These are phyloP conservation scores for Halichoerus grypus DNA, from an alignment of 2,113 vertebrate genomes.

Conservation along the genomic window DNA sequence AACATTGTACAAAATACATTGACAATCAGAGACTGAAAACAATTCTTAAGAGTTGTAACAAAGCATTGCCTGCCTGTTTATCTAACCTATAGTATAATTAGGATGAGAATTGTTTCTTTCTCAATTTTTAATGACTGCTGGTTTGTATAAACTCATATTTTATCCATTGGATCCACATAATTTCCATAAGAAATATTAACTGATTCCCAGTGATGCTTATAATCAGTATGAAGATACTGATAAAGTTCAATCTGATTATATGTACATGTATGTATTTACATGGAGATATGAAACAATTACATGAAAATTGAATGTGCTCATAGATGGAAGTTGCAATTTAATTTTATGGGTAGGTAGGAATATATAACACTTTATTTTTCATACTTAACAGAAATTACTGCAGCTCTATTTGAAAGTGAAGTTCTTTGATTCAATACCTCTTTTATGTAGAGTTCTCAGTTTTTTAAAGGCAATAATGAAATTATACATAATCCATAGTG, in stretches of 20 bases:
- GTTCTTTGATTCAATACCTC: neutral
- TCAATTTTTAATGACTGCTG: neutral
- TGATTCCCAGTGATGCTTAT: neutral
- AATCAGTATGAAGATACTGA: neutral
- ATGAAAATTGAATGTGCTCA: neutral
- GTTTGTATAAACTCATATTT: constrained; percentile 30
- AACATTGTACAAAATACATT: neutral
- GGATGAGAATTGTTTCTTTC: neutral
- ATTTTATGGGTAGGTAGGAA: neutral
- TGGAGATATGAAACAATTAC: neutral
- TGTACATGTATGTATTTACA: neutral
- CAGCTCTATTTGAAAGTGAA: constrained; percentile 8
- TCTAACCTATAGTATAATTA: constrained; percentile 19
- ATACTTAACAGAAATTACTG: neutral
- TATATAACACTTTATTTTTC: constrained; percentile 15
- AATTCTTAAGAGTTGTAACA: neutral
- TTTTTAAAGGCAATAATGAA: constrained; percentile 29
- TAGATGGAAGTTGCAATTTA: neutral
- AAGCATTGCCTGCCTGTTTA: neutral
- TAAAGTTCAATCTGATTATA: neutral
- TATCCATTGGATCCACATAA: constrained; percentile 61
- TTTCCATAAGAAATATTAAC: constrained; percentile 65
- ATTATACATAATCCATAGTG: neutral
- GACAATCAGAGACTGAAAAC: neutral
- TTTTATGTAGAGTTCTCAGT: neutral